A percentile compares a stretch with the other conserved stretches of the same genome.
These are phyloP conservation scores for Mus musculus DNA, from an alignment of 2,113 vertebrate genomes.

Conservation along the genomic window GRCm39 chr13:54571501-54572000, in stretches of 20 bases:
- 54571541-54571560: neutral
- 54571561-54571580: neutral
- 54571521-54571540: no score
- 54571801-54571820: neutral
- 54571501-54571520: neutral
- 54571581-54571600: neutral
- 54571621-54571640: no score
- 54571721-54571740: neutral
- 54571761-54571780: neutral
- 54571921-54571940: neutral
- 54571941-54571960: neutral
- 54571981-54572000: neutral
- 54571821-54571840: neutral
- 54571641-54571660: neutral
- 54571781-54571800: neutral
- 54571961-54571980: neutral
- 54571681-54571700: neutral
- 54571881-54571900: neutral
- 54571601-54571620: neutral
- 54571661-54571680: neutral
- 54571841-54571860: neutral
- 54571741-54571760: neutral
- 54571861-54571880: neutral
- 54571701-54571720: neutral
- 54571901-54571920: neutral